Evolutionary conservation across 2,797 vertebrate species (phyloP), one percentile per base, ranked within the genome.

Genomic region (Tragopan temminckii): DNA sequence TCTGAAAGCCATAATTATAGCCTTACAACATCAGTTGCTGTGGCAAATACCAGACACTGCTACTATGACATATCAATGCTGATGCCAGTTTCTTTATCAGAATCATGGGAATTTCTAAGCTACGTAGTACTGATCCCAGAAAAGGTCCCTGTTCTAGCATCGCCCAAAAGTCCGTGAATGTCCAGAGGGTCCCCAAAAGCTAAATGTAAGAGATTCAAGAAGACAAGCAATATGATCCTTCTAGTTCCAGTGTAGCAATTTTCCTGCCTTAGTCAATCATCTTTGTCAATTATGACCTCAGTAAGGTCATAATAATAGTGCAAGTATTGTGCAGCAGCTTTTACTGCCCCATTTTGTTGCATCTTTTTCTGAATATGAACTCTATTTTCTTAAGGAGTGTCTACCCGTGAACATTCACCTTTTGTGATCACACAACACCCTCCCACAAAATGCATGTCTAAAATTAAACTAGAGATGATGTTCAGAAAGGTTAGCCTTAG

Each of bases 381-480:
- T 62, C 57, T 86, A n/a, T 62, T 81, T 83, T 33, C 53, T 78
- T 58, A 78, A 72, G 70, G 63, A 69, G 55, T 70, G 67, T 52
- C 67, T 94, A 79, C 11, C 13, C 33, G 27, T 52, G 71, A 90
- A 87, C 68, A 72, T 84, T 94, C 88, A 81, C 78, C 13, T 74
- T 95, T 94, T 93, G 52, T 86, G 78, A 80, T 74, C 78, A 48
- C 23, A 6, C 69, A 90, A 86, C 74, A 85, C 63, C 46, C 59
- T 66, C 40, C 50, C 50, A 14, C 55, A 81, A 91, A 90, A 86
- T 57, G 33, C n/a, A 29, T 59, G 63, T 42, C 91, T 94, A 90
- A 95, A 94, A 92, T 93, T 88, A 93, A 93, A 91, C 85, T 90
- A 76, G 92, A 93, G 88, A 81, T 90, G 90, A 63, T 81, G 55